Base-by-base conservation (phyloP, 2,888 invertebrate genomes). In the Eupsilia transversa region DNA sequence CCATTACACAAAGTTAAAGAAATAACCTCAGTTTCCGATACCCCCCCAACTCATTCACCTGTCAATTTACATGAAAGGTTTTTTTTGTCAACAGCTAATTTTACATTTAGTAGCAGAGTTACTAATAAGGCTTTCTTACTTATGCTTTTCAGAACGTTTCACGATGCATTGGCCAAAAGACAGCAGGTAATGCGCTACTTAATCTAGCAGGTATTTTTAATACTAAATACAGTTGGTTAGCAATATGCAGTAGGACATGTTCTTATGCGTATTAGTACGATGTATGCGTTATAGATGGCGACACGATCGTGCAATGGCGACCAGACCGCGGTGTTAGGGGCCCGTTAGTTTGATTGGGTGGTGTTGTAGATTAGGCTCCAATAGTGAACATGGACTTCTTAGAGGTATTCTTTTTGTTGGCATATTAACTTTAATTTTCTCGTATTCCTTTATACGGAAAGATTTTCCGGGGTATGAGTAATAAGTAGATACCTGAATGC, bases 261-360 rank as follows among this genome's bases (percentile, higher is more conserved):
- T 69, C 14, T 46, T 77, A 86, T 86, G 79, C 76, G 68, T 63
- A 72, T 86, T 86, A 83, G 82, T 88, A 85, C 79, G 76, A 80
- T 82, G 66, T 73, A 80, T 80, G 82, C 80, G 64, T 59, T 82
- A 78, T 61, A 83, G 89, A 89, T 90, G 92, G 91, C 88, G 90
- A 84, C 88, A 88, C 88, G 86, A 84, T 85, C 90, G 91, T 92
- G 93, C 92, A 87, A 87, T 91, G 89, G 86, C 88, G 82, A 72
- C 80, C 87, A 87, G 89, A 87, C 88, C 86, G 65, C 70, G 78
- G 85, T 77, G 72, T 86, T 83, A 81, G 83, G 63, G 88, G 89
- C 83, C 90, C 82, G 90, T 87, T 83, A 74, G 78, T 80, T 72
- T 68, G 82, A 82, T 85, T 75, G 78, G 80, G 72, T 82, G 89